A percentile compares a stretch with the other conserved stretches of the same genome.
phyloP scores from a whole-genome alignment of 2,113 vertebrate species.

The Oceanites oceanicus region DNA sequence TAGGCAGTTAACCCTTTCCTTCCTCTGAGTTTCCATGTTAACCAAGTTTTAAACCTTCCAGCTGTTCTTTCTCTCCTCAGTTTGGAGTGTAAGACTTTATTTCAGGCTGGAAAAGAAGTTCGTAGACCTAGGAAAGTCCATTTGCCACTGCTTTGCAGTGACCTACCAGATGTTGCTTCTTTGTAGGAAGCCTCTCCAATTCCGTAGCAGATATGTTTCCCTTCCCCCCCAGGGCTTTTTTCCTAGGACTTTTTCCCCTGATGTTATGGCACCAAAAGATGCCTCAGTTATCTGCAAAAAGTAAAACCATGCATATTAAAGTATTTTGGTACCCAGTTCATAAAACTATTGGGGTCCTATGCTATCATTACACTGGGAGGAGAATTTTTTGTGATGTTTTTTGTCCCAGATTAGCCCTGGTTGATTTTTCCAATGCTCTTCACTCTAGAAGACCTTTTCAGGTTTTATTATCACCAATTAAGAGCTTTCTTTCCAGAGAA shows the following conservation, averaged over 20 bases:
- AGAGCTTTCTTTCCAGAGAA: background rate
- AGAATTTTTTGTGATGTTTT: background rate
- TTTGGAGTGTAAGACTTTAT: background rate
- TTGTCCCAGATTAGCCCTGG: background rate
- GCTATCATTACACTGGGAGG: background rate
- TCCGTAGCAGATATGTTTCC: background rate
- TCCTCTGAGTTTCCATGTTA: background rate
- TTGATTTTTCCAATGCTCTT: background rate
- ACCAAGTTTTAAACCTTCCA: background rate
- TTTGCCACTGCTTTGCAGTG: background rate
- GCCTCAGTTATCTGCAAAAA: background rate
- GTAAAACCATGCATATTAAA: background rate
- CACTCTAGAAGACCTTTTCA: background rate
- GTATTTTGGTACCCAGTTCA: background rate
- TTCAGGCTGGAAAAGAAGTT: background rate
- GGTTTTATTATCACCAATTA: background rate
- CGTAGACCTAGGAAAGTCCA: background rate
- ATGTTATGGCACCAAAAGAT: background rate
- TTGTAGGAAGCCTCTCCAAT: background rate
- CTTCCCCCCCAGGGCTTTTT: background rate
- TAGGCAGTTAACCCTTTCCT: background rate
- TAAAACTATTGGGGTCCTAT: background rate
- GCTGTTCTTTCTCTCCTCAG: background rate
- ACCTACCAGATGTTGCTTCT: background rate
- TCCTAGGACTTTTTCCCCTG: background rate